Evolutionary conservation across 2,888 invertebrate species (phyloP).

Genomic region (Dicyrtomina minuta): DNA sequence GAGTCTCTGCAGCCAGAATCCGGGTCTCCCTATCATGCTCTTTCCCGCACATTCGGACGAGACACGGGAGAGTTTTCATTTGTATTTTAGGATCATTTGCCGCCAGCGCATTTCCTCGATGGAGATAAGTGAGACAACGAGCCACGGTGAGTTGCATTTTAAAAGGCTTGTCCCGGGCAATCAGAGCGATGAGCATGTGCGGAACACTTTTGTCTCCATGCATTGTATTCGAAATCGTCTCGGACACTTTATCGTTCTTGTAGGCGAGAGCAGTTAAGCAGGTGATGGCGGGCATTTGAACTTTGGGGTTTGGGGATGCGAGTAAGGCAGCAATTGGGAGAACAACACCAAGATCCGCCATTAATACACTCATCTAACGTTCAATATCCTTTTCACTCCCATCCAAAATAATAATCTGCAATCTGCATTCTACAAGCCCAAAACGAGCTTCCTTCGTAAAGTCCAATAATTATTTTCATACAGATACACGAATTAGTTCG

Average conservation of each 20-base stretch:
- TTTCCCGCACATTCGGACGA: conserved; percentile 59
- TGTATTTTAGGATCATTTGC: conserved; percentile 75
- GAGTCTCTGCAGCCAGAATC: conserved; percentile 75
- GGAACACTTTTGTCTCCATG: conserved; percentile 71
- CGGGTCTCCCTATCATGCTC: conserved; percentile 48
- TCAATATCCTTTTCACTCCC: too few species aligned
- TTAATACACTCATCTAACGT: too few species aligned
- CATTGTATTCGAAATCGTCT: conserved; percentile 64
- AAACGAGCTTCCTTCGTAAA: too few species aligned
- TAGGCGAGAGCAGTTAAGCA: conserved; percentile 83
- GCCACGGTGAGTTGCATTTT: conserved; percentile 84
- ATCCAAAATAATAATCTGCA: too few species aligned
- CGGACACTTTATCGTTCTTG: conserved; percentile 75
- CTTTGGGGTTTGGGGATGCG: conserved; percentile 66
- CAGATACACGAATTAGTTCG: too few species aligned
- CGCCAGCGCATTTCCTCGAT: conserved; percentile 75
- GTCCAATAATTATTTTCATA: too few species aligned
- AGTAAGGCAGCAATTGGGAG: conserved; percentile 68
- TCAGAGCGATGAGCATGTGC: conserved; percentile 69
- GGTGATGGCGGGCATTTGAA: conserved; percentile 76
- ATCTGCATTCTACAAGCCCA: too few species aligned
- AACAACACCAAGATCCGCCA: conserved; percentile 74
- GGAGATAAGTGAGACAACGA: conserved; percentile 80
- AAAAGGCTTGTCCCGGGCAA: conserved; percentile 76
- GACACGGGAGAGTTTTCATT: conserved; percentile 76